phyloP scores from a whole-genome alignment of 2,888 invertebrate genomes.

The Platycheirus albimanus region DNA sequence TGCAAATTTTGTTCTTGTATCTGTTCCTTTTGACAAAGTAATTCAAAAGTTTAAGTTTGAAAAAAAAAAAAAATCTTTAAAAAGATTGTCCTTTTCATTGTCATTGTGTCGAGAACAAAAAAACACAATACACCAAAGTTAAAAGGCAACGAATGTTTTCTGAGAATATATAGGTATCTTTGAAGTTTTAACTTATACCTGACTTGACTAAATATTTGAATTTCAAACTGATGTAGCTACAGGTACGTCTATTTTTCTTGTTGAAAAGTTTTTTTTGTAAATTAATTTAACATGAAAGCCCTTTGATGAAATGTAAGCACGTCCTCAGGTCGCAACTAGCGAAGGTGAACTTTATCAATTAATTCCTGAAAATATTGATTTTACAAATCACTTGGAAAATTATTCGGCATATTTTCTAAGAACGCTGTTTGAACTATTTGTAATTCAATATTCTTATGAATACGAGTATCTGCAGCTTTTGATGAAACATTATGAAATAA shows the following conservation, averaged over 20 bases:
- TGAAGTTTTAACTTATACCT: not conserved
- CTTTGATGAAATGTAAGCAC: not conserved
- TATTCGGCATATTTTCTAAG: too few relatives aligned
- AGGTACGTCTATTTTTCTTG: too few relatives aligned
- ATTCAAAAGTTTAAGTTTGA: not conserved
- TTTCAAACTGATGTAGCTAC: not conserved
- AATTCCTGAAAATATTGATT: too few relatives aligned
- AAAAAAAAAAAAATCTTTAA: not conserved
- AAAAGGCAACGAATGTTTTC: not conserved
- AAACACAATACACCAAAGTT: not conserved
- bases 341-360: constrained; percentile 12
- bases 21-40: not conserved
- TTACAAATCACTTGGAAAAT: too few relatives aligned
- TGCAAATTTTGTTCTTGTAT: not conserved
- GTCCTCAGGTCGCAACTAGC: not conserved
- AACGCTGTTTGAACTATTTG: too few relatives aligned
- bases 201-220: constrained; percentile 14
- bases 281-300: not conserved
- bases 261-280: not conserved
- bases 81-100: constrained; percentile 13
- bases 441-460: too few relatives aligned
- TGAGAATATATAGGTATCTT: not conserved
- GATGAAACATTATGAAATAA: too few relatives aligned
- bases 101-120: not conserved
- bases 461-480: too few relatives aligned